These are phyloP conservation scores for Vollenhovia emeryi DNA, from an alignment of 1,140 invertebrate genomes.

Conservation along the genomic window DNA sequence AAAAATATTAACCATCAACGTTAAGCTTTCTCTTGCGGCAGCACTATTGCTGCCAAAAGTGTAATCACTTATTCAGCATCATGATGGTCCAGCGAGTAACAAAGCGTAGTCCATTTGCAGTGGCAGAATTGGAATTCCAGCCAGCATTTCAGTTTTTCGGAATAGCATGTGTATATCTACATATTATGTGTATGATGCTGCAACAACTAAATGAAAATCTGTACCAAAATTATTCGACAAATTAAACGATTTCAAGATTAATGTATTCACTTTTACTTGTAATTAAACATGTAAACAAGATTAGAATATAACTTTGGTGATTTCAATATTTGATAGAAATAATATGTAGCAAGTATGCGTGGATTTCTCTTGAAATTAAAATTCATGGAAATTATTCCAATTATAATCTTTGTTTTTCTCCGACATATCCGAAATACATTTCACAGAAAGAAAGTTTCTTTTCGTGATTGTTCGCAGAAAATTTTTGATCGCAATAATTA, in stretches of 20 bases:
- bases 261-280: background rate
- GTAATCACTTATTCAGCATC: conserved; percentile 36
- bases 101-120: conserved; percentile 23
- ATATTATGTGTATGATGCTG: background rate
- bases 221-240: conserved; percentile 36
- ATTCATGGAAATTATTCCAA: background rate
- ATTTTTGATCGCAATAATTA: background rate
- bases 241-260: background rate
- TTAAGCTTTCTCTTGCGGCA: background rate
- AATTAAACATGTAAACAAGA: background rate
- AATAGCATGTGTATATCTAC: background rate
- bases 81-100: background rate
- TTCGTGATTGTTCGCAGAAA: background rate
- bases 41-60: conserved; percentile 19
- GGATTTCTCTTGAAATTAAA: background rate
- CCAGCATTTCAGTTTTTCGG: conserved; percentile 16
- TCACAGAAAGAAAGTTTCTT: background rate
- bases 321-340: background rate
- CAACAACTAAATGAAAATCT: background rate
- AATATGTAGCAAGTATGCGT: background rate
- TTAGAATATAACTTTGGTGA: background rate
- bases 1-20: background rate
- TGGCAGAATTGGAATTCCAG: conserved; percentile 29
- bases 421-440: background rate
- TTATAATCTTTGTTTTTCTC: background rate